Base-by-base conservation (phyloP, 1,140 invertebrate species). In the Drosophila jambulina region DNA sequence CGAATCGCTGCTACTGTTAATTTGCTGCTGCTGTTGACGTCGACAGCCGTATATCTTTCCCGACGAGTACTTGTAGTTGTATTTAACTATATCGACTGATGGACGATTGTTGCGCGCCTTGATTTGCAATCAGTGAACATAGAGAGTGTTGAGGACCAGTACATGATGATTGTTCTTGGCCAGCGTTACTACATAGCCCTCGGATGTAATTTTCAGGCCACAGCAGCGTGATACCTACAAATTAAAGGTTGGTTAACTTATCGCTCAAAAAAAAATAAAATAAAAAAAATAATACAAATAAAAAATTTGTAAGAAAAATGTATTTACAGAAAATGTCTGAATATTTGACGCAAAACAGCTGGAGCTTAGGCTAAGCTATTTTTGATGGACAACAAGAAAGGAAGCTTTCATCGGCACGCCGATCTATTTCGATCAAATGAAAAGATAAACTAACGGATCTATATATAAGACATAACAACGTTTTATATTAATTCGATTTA, bases 141-240 rank as follows among this genome's bases (percentile, higher is more conserved):
- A 98, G 82, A 98, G 95, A 45, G 98, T 99, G 94, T 99, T 98
- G 86, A 99, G 95, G 85, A 99, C 97, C 92, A 99, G 95, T 81
- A 99, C 98, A 94, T 99, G 98, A 94, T 99, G 98, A 94, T 99
- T 99, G 95, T 99, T 99, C 94, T 99, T 99, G 88, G 98, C 98
- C 93, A 99, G 94, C 58, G 98, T 99, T 78, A 99, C 98, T 75
- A 99, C 96, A 94, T 98, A 98, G 60, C 98, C 98, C 94, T 99
- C 98, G 7, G 97, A 97, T 46, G 98, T 99, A 80, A 99, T 98
- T 94, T 99, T 99, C 82, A 99, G 94, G 51, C 98, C 98, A 93
- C 98, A 99, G 94, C 98, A 99, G 86, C 98, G 96, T 74, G 98
- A 99, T 46, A 99, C 98, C 96, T 99, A 94, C 10, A 54, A 36